Evolutionary conservation across 2,113 vertebrate species (phyloP).

Genomic region (Stigmatopora argus): DNA sequence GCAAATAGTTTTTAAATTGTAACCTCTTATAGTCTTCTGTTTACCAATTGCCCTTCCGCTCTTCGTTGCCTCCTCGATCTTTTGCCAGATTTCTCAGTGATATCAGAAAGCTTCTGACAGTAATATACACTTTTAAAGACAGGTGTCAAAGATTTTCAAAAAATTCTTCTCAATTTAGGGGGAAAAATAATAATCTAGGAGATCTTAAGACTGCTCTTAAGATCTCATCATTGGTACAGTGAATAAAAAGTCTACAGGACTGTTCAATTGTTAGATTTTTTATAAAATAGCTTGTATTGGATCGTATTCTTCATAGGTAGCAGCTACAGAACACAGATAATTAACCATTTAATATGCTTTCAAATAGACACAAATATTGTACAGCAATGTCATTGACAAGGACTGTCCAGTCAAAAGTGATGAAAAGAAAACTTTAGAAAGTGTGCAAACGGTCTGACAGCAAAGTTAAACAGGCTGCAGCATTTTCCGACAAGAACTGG

Average conservation of each 20-base stretch:
- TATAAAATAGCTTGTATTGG: too few relatives aligned
- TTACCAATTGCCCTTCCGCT: background rate
- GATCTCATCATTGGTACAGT: slow-evolving; percentile 18
- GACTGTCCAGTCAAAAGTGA: too few relatives aligned
- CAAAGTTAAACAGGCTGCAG: too few relatives aligned
- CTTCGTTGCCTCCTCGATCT: slow-evolving; percentile 5
- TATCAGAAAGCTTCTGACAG: slow-evolving; percentile 51
- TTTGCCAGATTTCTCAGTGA: slow-evolving; percentile 40
- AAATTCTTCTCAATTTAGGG: slow-evolving; percentile 18
- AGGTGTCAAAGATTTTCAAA: slow-evolving; percentile 67
- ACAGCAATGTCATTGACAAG: too few relatives aligned
- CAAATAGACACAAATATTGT: too few relatives aligned
- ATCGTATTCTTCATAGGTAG: too few relatives aligned
- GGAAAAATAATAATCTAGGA: slow-evolving; percentile 6
- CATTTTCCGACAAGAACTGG: too few relatives aligned
- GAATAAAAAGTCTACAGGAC: background rate
- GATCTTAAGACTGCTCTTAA: slow-evolving; percentile 27
- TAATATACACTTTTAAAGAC: slow-evolving; percentile 57
- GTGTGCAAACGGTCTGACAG: too few relatives aligned
- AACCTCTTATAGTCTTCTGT: background rate
- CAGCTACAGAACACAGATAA: too few relatives aligned
- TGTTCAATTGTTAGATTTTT: background rate
- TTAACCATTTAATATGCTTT: too few relatives aligned
- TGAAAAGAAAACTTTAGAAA: too few relatives aligned
- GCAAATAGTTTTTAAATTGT: background rate